Evolutionary conservation across 2,797 vertebrate species (phyloP).

Genomic region (Lemur catta): DNA sequence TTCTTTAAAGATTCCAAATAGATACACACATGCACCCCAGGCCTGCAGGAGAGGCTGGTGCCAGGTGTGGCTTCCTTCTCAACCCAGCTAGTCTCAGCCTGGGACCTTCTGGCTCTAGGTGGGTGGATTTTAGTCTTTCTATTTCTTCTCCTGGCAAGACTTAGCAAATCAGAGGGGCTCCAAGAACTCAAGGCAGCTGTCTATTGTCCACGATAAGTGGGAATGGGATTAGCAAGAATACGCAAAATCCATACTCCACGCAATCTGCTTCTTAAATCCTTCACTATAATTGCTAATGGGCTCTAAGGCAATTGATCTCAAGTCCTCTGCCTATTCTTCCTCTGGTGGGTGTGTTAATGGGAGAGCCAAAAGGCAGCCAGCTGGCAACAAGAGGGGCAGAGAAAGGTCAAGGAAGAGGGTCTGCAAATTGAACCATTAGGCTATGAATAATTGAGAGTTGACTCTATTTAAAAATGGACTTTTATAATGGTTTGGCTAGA

Average conservation of each 20-base stretch:
- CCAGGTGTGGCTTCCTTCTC: not conserved
- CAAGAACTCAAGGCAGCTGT: not conserved
- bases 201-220: not conserved
- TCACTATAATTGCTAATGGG: not conserved
- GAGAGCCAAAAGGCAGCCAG: not conserved
- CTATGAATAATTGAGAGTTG: constrained; percentile 57
- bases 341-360: not conserved
- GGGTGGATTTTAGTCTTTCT: not conserved
- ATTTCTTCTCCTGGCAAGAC: not conserved
- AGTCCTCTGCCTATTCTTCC: not conserved
- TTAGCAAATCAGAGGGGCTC: not conserved
- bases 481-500: not conserved
- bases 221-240: not conserved
- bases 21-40: accelerated
- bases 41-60: accelerated
- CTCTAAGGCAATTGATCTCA: not conserved
- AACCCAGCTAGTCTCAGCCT: not conserved
- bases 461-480: constrained; percentile 21
- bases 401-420: not conserved
- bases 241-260: not conserved
- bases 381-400: not conserved
- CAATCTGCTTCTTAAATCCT: not conserved
- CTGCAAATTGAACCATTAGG: not conserved
- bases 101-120: not conserved
- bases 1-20: not conserved